These are phyloP conservation scores for Apogon talboti DNA, from an alignment of 2,797 vertebrate genomes.

Conservation along the genomic window DNA sequence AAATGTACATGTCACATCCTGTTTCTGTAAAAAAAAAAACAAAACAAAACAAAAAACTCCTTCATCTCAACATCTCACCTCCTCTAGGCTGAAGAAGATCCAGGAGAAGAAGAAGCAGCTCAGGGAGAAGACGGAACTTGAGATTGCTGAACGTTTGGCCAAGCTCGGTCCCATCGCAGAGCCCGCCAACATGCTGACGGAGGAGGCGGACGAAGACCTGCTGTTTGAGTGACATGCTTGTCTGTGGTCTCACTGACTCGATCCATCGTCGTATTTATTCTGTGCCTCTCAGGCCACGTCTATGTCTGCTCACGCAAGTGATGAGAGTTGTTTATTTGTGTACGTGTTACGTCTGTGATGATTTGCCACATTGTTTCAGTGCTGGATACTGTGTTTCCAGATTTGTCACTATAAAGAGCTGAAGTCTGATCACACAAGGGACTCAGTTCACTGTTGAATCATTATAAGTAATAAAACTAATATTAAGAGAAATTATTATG, in stretches of 20 bases:
- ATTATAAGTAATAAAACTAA: slow-evolving; percentile 20
- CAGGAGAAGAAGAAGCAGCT: slow-evolving; percentile 99
- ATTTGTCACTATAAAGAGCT: slow-evolving; percentile 49
- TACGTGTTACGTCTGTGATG: slow-evolving; percentile 63
- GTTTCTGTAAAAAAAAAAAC: background rate
- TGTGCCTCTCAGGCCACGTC: slow-evolving; percentile 71
- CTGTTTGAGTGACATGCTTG: slow-evolving; percentile 89
- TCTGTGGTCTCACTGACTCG: background rate
- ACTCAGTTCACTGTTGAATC: slow-evolving; percentile 18
- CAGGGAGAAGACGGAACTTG: slow-evolving; percentile 89
- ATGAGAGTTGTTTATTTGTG: slow-evolving; percentile 51
- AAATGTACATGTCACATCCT: background rate
- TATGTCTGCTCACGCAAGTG: slow-evolving; percentile 58
- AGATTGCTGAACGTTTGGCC: slow-evolving; percentile 86
- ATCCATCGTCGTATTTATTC: slow-evolving; percentile 80
- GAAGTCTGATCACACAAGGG: slow-evolving; percentile 28
- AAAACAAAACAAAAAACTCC: no score
- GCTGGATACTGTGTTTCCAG: slow-evolving; percentile 42
- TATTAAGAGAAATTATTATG: slow-evolving; percentile 3
- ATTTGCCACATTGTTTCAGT: slow-evolving; percentile 60
- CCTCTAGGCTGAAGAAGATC: slow-evolving; percentile 95
- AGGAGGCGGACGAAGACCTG: slow-evolving; percentile 94
- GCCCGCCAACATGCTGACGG: slow-evolving; percentile 91
- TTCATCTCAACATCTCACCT: background rate
- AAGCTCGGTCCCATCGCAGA: slow-evolving; percentile 86